A percentile compares a stretch with the other conserved stretches of the same genome.
phyloP scores from a whole-genome alignment of 2,113 vertebrate species.

The Propithecus coquereli region DNA sequence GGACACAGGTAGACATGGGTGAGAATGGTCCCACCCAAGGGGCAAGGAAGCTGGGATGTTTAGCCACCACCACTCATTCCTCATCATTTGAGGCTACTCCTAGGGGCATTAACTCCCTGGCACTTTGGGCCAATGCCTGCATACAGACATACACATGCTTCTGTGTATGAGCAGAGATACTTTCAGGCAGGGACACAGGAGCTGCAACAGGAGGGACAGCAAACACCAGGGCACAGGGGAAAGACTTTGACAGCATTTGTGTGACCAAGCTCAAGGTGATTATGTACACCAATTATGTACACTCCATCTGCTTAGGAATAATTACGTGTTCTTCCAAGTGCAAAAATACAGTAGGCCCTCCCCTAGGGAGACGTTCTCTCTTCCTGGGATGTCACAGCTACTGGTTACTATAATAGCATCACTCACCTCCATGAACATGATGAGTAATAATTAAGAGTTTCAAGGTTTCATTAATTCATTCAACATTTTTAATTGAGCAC shows the following conservation, averaged over 20 bases:
- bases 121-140: no score
- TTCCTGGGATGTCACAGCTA: neutral
- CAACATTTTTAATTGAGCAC: neutral
- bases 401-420: neutral
- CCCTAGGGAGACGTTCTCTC: neutral
- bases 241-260: neutral
- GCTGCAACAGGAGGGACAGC: neutral
- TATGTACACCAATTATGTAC: neutral
- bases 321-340: neutral
- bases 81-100: neutral
- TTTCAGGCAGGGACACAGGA: neutral
- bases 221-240: neutral
- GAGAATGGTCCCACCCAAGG: neutral
- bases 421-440: neutral
- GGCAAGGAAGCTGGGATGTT: neutral
- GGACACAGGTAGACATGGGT: neutral
- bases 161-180: neutral
- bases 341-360: neutral
- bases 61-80: neutral
- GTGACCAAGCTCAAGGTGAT: neutral
- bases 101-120: neutral
- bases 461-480: neutral
- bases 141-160: neutral
- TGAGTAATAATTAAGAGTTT: neutral
- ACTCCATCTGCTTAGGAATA: neutral